These are phyloP conservation scores for Centroberyx gerrardi DNA, from an alignment of 2,797 vertebrate genomes.

Conservation along the genomic window DNA sequence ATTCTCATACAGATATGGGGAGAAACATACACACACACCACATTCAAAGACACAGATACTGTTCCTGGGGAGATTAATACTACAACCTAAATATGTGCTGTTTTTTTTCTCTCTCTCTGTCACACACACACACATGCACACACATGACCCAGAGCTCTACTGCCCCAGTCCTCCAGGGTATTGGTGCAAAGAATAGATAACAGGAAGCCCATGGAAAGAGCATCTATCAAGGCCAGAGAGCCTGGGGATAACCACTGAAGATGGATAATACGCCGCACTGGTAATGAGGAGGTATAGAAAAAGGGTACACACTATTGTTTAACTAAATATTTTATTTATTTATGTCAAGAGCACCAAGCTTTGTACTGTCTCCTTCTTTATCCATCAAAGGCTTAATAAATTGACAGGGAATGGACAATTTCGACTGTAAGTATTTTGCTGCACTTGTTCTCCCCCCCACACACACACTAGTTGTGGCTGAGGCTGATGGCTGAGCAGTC, in stretches of 20 bases:
- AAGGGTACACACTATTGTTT: neutral
- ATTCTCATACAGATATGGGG: too few species aligned
- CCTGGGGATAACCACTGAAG: slow-evolving; percentile 22
- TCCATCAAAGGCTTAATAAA: neutral
- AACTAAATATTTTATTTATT: too few species aligned
- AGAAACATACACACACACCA: neutral
- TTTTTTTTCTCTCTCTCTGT: too few species aligned
- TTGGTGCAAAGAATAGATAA: neutral
- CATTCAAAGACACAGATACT: neutral
- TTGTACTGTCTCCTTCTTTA: neutral
- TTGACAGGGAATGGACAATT: neutral
- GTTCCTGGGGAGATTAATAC: too few species aligned
- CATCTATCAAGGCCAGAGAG: neutral
- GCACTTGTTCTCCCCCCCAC: too few species aligned
- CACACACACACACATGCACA: slow-evolving; percentile 1
- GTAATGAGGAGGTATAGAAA: neutral
- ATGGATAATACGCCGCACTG: neutral
- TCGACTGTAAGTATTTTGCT: neutral
- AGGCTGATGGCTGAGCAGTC: too few species aligned
- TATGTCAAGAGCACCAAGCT: neutral
- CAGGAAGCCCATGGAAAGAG: neutral
- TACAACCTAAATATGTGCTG: too few species aligned
- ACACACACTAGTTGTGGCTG: too few species aligned
- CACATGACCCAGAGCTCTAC: neutral
- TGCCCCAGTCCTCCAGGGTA: neutral